A percentile compares a stretch with the other conserved stretches of the same genome.
Conservation (phyloP, 2,888 invertebrate species). For the Peribatodes rhomboidaria region DNA sequence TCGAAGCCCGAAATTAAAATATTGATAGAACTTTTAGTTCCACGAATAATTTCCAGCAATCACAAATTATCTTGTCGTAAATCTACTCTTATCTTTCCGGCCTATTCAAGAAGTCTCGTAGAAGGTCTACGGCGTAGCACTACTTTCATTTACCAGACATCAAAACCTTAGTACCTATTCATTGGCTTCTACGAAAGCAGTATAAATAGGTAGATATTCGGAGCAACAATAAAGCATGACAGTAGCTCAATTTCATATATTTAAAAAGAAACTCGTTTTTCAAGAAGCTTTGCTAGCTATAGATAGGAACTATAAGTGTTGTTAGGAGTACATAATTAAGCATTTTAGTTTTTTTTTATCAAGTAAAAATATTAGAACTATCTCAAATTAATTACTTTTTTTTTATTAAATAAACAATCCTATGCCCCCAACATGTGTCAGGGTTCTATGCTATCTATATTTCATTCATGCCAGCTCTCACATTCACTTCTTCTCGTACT, state of each 20-base stretch:
- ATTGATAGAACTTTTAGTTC: background rate
- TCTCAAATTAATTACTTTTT: too few relatives aligned
- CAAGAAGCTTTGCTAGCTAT: background rate
- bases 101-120: conserved; percentile 41
- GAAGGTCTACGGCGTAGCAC: conserved; percentile 54
- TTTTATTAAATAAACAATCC: too few relatives aligned
- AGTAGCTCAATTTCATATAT: conserved; percentile 19
- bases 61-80: conserved; percentile 23
- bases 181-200: conserved; percentile 49
- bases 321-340: too few relatives aligned
- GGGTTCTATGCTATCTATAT: too few relatives aligned
- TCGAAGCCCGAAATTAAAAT: background rate
- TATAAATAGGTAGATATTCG: conserved; percentile 57
- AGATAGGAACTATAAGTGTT: background rate
- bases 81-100: conserved; percentile 38
- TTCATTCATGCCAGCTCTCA: too few relatives aligned
- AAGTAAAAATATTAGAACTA: too few relatives aligned
- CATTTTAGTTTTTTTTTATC: too few relatives aligned
- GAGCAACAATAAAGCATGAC: background rate
- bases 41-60: background rate
- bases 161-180: conserved; percentile 58
- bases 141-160: conserved; percentile 63
- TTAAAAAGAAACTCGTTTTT: background rate
- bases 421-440: too few relatives aligned
- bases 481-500: too few relatives aligned